Evolutionary conservation across 2,113 vertebrate genomes (phyloP).

Genomic region (Fregata magnificens): DNA sequence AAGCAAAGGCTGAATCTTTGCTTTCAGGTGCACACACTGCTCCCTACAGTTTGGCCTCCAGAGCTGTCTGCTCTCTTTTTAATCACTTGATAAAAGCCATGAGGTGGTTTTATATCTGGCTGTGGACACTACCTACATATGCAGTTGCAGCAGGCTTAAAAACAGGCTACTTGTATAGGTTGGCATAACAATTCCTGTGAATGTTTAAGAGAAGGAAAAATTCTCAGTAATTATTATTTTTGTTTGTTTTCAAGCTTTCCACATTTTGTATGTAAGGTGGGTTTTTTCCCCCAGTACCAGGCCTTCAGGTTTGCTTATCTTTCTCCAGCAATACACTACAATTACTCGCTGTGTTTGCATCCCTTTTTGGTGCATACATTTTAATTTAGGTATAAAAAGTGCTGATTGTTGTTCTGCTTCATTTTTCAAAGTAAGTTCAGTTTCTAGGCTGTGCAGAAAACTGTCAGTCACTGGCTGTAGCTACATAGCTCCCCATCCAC

Average conservation of each 20-base stretch:
- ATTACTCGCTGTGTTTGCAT: not conserved
- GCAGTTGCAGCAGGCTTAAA: not conserved
- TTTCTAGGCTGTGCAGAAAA: not conserved
- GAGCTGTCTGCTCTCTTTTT: not conserved
- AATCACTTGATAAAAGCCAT: not conserved
- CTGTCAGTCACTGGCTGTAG: not conserved
- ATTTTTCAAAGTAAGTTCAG: not conserved
- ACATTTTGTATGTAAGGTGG: not conserved
- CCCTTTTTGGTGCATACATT: not conserved
- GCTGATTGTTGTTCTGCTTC: not conserved
- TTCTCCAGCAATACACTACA: rapidly evolving
- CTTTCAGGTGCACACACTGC: not conserved
- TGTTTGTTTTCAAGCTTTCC: not conserved
- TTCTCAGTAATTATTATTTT: not conserved
- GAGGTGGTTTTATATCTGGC: not conserved
- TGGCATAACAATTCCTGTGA: not conserved
- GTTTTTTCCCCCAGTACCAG: not conserved
- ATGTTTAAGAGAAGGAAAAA: not conserved
- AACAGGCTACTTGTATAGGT: not conserved
- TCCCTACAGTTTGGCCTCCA: not conserved
- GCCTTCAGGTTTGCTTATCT: not conserved
- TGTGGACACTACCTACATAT: not conserved
- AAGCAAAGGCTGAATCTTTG: not conserved
- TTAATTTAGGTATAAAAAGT: not conserved
- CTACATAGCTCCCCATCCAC: not conserved